Conservation (phyloP, 2,113 vertebrate species). For the Trogon melanurus region DNA sequence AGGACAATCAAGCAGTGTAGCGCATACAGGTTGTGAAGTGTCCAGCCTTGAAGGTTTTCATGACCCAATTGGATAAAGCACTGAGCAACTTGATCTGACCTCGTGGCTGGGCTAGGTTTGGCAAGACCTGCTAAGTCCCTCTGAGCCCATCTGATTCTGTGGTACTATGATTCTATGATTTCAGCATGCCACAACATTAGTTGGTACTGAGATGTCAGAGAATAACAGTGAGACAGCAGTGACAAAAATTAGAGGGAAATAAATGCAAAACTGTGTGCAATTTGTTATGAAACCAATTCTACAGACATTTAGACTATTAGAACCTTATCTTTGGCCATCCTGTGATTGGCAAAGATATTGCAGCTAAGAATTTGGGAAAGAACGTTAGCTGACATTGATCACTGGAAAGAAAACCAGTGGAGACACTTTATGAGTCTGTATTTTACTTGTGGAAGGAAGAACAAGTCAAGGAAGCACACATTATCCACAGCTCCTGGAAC, state of each 20-base stretch:
- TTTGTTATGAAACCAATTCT: background rate
- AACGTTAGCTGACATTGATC: background rate
- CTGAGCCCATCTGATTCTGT: background rate
- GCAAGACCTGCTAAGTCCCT: background rate
- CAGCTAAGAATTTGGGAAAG: background rate
- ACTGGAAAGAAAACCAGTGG: background rate
- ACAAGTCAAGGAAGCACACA: background rate
- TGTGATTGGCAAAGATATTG: background rate
- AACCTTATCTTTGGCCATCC: background rate
- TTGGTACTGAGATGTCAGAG: background rate
- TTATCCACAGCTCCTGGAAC: background rate
- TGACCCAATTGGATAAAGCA: background rate
- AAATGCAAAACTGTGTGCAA: background rate
- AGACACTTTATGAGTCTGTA: background rate
- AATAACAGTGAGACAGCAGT: fast-evolving
- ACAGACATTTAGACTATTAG: background rate
- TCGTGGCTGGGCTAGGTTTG: background rate
- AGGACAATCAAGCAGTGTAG: background rate
- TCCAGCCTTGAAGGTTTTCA: background rate
- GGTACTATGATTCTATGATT: background rate
- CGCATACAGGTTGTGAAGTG: background rate
- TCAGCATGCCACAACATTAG: background rate
- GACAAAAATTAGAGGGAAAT: background rate
- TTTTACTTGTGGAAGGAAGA: background rate
- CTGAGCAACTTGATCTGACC: background rate